A percentile compares a stretch with the other conserved stretches of the same genome.
phyloP scores from a whole-genome alignment of 1,140 invertebrate species.

The Brachionus plicatilis region DNA sequence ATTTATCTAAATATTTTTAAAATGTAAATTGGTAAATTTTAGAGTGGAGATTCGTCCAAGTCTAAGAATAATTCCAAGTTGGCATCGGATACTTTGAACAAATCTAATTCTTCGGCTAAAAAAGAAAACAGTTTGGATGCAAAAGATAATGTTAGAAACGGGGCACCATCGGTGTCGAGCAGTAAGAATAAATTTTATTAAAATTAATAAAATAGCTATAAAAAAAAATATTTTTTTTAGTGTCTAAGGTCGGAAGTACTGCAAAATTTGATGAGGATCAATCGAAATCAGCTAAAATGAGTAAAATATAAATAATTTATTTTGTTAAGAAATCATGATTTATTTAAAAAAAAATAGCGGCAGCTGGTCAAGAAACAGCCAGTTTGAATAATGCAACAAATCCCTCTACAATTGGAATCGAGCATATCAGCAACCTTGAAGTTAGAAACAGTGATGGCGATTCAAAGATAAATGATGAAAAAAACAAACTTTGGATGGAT shows the following conservation, averaged over 20 bases:
- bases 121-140: slow-evolving; percentile 13
- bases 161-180: neutral
- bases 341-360: neutral
- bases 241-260: neutral
- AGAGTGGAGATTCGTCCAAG: neutral
- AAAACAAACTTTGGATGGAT: slow-evolving; percentile 53
- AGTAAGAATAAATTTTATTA: neutral
- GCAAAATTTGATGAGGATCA: slow-evolving; percentile 7
- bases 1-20: neutral
- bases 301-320: neutral
- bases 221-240: neutral
- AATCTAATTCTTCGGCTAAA: neutral
- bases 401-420: neutral
- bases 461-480: slow-evolving; percentile 33
- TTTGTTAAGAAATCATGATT: neutral
- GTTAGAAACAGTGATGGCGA: neutral
- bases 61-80: neutral
- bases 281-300: neutral
- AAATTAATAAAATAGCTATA: neutral
- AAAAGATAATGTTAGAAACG: neutral
- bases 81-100: neutral
- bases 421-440: neutral
- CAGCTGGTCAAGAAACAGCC: neutral
- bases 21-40: neutral
- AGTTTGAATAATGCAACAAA: neutral